Percentiles rank a stretch among this genome's conserved stretches.
phyloP scores from a whole-genome alignment of 2,888 invertebrate genomes.

The Drosophila histrio region DNA sequence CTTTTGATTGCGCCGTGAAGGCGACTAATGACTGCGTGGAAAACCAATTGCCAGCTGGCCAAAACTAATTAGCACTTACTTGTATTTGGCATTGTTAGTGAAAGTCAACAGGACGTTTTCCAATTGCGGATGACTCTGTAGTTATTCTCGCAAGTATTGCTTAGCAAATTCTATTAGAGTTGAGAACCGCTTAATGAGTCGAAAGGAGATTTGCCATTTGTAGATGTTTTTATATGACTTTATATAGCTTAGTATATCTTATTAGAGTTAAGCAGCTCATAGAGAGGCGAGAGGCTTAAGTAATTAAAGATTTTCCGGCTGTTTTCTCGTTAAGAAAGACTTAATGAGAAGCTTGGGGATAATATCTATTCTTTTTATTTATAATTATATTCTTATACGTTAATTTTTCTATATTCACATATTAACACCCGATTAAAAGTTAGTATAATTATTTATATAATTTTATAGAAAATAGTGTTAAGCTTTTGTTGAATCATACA shows the following conservation, averaged over 20 bases:
- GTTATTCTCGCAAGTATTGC: not conserved
- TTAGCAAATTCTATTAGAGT: not conserved
- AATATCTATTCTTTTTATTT: too few relatives aligned
- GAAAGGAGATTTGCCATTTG: not conserved
- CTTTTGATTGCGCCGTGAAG: conserved; percentile 9
- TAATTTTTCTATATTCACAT: too few relatives aligned
- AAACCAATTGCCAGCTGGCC: conserved; percentile 29
- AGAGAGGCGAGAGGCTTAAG: not conserved
- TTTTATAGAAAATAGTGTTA: too few relatives aligned
- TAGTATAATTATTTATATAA: too few relatives aligned
- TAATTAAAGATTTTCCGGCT: not conserved
- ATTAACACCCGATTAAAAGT: too few relatives aligned
- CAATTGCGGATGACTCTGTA: not conserved
- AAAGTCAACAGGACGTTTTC: conserved; percentile 25
- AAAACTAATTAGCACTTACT: conserved; percentile 15
- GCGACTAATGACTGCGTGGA: conserved; percentile 31
- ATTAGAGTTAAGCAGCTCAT: not conserved
- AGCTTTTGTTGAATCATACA: too few relatives aligned
- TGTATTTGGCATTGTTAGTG: conserved; percentile 27
- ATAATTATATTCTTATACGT: too few relatives aligned
- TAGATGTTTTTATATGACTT: not conserved
- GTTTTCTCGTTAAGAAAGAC: too few relatives aligned
- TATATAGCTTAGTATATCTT: not conserved
- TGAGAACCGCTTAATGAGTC: not conserved
- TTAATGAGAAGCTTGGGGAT: too few relatives aligned